Conservation (phyloP, 2,888 invertebrate genomes). For the Chrysolina haemoptera region DNA sequence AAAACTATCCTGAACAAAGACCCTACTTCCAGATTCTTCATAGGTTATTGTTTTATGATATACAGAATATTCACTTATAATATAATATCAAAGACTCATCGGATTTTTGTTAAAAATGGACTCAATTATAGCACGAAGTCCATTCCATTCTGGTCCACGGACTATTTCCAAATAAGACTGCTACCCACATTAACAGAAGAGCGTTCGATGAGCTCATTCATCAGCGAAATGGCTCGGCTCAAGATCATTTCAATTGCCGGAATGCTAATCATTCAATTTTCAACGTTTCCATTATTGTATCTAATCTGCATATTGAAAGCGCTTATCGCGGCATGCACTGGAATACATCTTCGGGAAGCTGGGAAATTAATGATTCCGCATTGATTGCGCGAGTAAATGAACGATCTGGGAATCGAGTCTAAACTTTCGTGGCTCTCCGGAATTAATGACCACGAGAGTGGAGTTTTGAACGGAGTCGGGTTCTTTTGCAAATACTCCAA, state of each 20-base stretch:
- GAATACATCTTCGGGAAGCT: slow-evolving; percentile 13
- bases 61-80: too few relatives aligned
- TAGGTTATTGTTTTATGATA: too few relatives aligned
- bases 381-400: not conserved
- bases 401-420: not conserved
- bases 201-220: slow-evolving; percentile 18
- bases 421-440: not conserved
- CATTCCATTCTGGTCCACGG: not conserved
- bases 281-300: slow-evolving; percentile 15
- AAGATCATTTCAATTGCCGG: slow-evolving; percentile 22
- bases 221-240: slow-evolving; percentile 13
- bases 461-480: too few relatives aligned
- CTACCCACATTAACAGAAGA: not conserved
- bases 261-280: slow-evolving; percentile 17
- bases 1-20: too few relatives aligned
- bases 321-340: slow-evolving; percentile 7
- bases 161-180: not conserved
- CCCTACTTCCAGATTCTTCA: too few relatives aligned
- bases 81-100: too few relatives aligned
- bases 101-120: too few relatives aligned
- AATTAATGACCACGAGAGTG: not conserved
- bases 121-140: not conserved
- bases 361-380: slow-evolving; percentile 8
- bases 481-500: too few relatives aligned
- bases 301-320: slow-evolving; percentile 14